Evolutionary conservation across 2,113 vertebrate species (phyloP).

Genomic region (Mionectes macconnelli): DNA sequence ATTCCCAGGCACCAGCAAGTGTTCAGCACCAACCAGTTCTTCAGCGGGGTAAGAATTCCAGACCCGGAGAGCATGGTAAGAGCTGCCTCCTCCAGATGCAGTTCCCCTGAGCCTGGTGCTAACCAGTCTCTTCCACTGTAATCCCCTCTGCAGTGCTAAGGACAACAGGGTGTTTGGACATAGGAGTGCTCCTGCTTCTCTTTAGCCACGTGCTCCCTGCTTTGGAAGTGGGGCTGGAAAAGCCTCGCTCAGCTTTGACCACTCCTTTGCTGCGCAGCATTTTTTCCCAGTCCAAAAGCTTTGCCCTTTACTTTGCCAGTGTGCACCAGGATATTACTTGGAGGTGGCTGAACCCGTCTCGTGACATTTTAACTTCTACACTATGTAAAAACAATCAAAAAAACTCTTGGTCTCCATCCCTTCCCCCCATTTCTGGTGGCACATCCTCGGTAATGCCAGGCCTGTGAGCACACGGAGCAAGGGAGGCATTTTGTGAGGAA

Average conservation of each 20-base stretch:
- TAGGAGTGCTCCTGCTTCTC: not conserved
- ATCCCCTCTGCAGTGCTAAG: not conserved
- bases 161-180: not conserved
- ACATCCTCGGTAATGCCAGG: not conserved
- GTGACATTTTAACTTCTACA: fast-evolving
- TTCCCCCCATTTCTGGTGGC: not conserved
- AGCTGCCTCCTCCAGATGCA: not conserved
- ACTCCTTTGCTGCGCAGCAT: fast-evolving
- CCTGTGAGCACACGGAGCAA: fast-evolving
- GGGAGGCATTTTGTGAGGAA: not conserved
- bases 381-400: not conserved
- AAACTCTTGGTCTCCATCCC: not conserved
- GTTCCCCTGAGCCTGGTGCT: not conserved
- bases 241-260: not conserved
- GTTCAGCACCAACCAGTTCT: conserved; percentile 96
- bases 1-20: conserved; percentile 95
- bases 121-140: not conserved
- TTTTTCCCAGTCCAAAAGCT: not conserved
- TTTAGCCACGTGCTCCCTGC: not conserved
- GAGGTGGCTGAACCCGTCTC: not conserved
- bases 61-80: conserved; percentile 90
- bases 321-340: not conserved
- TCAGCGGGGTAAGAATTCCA: conserved; percentile 90
- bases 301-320: fast-evolving
- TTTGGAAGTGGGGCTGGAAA: not conserved